These are phyloP conservation scores for Sinella curviseta DNA, from an alignment of 1,140 invertebrate genomes.

Conservation along the genomic window DNA sequence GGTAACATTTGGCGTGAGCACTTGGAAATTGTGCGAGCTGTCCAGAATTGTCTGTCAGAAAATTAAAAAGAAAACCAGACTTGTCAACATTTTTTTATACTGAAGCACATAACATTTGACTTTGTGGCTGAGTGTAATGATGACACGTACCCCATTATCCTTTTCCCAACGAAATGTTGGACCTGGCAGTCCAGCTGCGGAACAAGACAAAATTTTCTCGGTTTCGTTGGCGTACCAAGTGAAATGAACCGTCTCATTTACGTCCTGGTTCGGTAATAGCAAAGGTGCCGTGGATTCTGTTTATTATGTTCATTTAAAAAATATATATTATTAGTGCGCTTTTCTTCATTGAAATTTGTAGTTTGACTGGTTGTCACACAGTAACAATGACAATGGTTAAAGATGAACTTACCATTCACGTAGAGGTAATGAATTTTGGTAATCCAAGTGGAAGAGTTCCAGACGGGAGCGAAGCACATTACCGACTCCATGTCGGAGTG, in stretches of 20 bases:
- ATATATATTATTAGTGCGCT: too few relatives aligned
- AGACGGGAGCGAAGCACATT: constrained; percentile 24
- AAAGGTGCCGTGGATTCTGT: background rate
- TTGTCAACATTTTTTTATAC: background rate
- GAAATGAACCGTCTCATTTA: background rate
- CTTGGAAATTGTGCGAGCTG: background rate
- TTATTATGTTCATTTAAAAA: background rate
- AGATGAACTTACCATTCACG: constrained; percentile 20
- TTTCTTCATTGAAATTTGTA: too few relatives aligned
- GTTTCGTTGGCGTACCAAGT: constrained; percentile 39
- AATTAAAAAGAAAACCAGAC: background rate
- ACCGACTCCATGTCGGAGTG: constrained; percentile 13
- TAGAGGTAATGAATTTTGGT: constrained; percentile 17
- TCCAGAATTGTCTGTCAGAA: background rate
- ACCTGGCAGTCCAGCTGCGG: constrained; percentile 8
- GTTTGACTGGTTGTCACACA: too few relatives aligned
- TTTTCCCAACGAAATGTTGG: constrained; percentile 34
- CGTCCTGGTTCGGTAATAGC: background rate
- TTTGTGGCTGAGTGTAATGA: background rate
- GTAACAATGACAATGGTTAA: background rate
- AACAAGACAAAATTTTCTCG: constrained; percentile 17
- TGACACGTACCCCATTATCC: constrained; percentile 29
- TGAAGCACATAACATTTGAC: background rate
- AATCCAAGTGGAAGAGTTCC: constrained; percentile 25
- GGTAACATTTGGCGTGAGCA: background rate